These are phyloP conservation scores for Euspilapteryx auroguttella DNA, from an alignment of 2,888 invertebrate species.

Conservation along the genomic window DNA sequence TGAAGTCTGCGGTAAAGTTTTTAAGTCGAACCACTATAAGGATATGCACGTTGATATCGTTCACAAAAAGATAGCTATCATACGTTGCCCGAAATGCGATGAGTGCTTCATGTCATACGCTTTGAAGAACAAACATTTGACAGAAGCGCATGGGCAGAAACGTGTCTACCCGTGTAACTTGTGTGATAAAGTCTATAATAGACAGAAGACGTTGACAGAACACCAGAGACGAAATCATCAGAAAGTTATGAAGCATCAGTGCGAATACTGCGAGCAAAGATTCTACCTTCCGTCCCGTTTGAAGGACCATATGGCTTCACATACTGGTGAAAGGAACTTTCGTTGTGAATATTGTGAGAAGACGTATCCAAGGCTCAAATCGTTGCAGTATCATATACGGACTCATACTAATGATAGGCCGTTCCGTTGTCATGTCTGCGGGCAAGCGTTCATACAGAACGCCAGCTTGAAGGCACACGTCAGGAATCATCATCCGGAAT, in stretches of 20 bases:
- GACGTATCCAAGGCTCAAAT: constrained; percentile 60
- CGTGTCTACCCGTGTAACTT: constrained; percentile 41
- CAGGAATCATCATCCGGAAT: constrained; percentile 56
- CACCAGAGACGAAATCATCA: constrained; percentile 45
- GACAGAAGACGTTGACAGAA: constrained; percentile 40
- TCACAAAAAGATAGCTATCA: constrained; percentile 44
- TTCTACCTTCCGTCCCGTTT: constrained; percentile 46
- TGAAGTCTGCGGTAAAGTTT: constrained; percentile 46
- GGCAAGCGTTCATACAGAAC: constrained; percentile 60
- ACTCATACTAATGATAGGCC: constrained; percentile 62
- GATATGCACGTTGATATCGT: constrained; percentile 50
- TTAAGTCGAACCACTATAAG: constrained; percentile 45
- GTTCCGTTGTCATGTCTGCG: constrained; percentile 58
- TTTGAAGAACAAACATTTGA: constrained; percentile 39
- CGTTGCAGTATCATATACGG: constrained; percentile 61
- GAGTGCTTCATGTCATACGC: constrained; percentile 51
- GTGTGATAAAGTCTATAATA: constrained; percentile 48
- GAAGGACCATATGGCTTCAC: constrained; percentile 54
- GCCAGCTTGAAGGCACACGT: constrained; percentile 63
- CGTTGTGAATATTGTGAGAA: constrained; percentile 63
- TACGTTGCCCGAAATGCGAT: constrained; percentile 40
- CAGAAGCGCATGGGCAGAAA: constrained; percentile 42
- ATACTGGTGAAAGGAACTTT: constrained; percentile 58
- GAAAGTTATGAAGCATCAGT: constrained; percentile 50
- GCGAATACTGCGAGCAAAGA: constrained; percentile 55